phyloP scores from a whole-genome alignment of 2,888 invertebrate genomes.

The Mycogona germanica region DNA sequence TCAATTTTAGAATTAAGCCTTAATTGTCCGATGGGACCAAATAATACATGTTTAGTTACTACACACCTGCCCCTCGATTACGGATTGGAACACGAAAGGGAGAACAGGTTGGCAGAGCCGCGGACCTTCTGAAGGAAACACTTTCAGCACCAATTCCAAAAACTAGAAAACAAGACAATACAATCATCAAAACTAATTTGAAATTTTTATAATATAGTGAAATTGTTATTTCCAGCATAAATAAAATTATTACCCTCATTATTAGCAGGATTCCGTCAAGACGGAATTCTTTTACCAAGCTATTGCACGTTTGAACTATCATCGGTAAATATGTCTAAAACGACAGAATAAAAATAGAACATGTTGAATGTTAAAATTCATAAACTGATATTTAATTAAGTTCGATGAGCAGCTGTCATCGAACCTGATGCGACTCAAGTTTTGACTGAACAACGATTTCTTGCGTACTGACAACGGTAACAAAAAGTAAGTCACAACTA shows the following conservation, averaged over 20 bases:
- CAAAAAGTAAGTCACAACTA: too few species aligned
- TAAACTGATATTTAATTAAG: too few species aligned
- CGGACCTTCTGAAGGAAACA: conserved; percentile 57
- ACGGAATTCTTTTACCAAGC: conserved; percentile 63
- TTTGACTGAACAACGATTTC: not conserved
- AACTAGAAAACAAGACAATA: conserved; percentile 32
- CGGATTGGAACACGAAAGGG: conserved; percentile 28
- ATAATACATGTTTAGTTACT: conserved; percentile 36
- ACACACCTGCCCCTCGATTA: conserved; percentile 32
- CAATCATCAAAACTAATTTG: too few species aligned
- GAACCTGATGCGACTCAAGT: conserved; percentile 1
- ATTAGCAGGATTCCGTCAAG: conserved; percentile 58
- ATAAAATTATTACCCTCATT: conserved; percentile 39
- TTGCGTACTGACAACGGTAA: too few species aligned
- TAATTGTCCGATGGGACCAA: conserved; percentile 36
- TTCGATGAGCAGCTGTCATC: too few species aligned
- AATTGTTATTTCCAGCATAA: too few species aligned
- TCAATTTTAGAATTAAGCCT: conserved; percentile 9
- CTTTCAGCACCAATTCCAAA: conserved; percentile 62
- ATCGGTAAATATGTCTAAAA: conserved; percentile 50
- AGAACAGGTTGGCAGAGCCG: conserved; percentile 48
- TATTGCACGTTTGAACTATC: conserved; percentile 55
- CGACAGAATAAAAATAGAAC: conserved; percentile 20
- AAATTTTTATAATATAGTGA: not conserved
- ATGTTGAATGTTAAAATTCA: conserved; percentile 3